Evolutionary conservation across 2,113 vertebrate genomes (phyloP), one percentile per base, ranked within the genome.

Genomic region (Pavo muticus): DNA sequence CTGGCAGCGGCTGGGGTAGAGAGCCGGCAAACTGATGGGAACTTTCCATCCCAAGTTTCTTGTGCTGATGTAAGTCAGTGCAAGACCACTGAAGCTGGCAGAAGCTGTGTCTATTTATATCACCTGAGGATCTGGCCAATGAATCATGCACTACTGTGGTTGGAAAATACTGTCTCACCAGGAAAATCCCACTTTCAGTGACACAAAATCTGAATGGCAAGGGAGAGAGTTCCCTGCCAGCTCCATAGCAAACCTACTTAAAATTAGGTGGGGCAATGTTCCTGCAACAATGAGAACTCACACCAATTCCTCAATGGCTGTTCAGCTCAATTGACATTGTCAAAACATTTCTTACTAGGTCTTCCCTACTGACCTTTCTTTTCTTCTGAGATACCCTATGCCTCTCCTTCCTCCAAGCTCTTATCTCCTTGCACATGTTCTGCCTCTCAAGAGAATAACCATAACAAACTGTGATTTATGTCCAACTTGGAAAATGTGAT

Each of bases 361-460:
- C 65, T 94, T 96, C 95, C 94, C 88, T 94, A 29, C 39, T 11
- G 30, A 60, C 35, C 78, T 84, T 77, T 63, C 91, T 93, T 96
- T 82, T 37, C 63, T 13, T 27, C 73, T 24, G 39, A 88, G 75
- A 74, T 74, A 48, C 57, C 39, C 57, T n/a, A 15, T 88, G 79
- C 68, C 56, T 80, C 75, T 80, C 10, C 85, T 97, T 96, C 97
- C 94, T 91, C 52, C 70, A 17, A 32, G 64, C 83, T 84, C 96
- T 98, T 97, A 96, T 98, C 97, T 97, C 91, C 44, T 60, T 71
- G 72, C 80, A 78, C 97, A 97, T 9, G 50, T 65, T 64, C 48
- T 78, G 48, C 69, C 87, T 47, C 56, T 18, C 19, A 23, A 93
- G 90, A 83, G 92, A 63, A 56, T n/a, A 77, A n/a, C 70, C 68